Percentiles rank a stretch among this genome's conserved stretches.
These are phyloP conservation scores for Campopleginae sp. DNA, from an alignment of 2,888 invertebrate genomes.

Conservation along the genomic window DNA sequence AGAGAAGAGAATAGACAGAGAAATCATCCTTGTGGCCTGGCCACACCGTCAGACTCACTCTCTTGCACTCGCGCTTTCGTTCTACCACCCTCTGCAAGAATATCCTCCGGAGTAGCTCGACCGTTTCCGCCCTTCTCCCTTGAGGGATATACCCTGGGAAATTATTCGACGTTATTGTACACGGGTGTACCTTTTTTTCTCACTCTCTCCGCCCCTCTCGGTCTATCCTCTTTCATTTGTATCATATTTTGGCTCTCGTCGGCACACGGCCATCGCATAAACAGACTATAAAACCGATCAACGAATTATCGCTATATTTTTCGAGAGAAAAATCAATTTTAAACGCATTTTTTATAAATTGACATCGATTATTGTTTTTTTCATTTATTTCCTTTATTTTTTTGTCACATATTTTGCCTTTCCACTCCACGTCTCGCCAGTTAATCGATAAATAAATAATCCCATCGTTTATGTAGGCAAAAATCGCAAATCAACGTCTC, in stretches of 20 bases:
- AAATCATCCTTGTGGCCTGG: slow-evolving; percentile 41
- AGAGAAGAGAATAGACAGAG: slow-evolving; percentile 10
- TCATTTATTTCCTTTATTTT: too few species aligned
- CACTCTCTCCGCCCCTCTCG: not conserved
- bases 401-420: too few species aligned
- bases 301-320: too few species aligned
- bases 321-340: too few species aligned
- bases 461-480: not conserved
- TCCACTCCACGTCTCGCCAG: too few species aligned
- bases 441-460: not conserved
- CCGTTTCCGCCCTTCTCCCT: slow-evolving; percentile 52
- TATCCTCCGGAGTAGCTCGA: slow-evolving; percentile 57
- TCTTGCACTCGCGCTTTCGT: slow-evolving; percentile 46
- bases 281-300: not conserved
- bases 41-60: slow-evolving; percentile 47
- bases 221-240: not conserved
- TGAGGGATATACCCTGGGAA: slow-evolving; percentile 52
- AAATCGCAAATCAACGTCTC: not conserved
- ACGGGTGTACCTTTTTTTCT: not conserved
- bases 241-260: not conserved
- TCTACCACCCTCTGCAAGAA: slow-evolving; percentile 31
- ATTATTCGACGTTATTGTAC: slow-evolving; percentile 30
- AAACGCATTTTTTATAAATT: too few species aligned
- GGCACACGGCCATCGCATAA: not conserved
- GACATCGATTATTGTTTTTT: too few species aligned